A percentile compares a stretch with the other conserved stretches of the same genome.
Evolutionary conservation across 1,140 invertebrate species (phyloP).

Genomic region (Phenacoccus solenopsis): DNA sequence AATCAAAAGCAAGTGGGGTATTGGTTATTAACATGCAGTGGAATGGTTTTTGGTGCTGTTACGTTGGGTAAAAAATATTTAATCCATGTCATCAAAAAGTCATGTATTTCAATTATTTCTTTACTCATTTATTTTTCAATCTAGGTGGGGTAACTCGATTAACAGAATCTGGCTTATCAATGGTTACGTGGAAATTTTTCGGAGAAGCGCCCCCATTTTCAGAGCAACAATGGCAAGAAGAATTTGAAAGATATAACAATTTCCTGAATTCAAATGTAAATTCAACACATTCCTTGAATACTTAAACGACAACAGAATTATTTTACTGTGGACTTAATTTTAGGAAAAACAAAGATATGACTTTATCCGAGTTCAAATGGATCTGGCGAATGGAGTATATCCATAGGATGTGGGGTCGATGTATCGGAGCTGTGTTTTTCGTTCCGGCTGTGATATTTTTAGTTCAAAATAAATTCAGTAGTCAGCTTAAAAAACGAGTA

Average conservation of each 20-base stretch:
- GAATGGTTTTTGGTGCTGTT: slow-evolving; percentile 91
- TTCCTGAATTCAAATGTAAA: slow-evolving; percentile 94
- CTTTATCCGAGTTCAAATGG: slow-evolving; percentile 86
- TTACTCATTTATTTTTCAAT: slow-evolving; percentile 20
- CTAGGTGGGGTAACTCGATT: slow-evolving; percentile 70
- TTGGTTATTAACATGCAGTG: slow-evolving; percentile 83
- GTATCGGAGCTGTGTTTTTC: slow-evolving; percentile 74
- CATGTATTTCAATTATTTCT: slow-evolving; percentile 42
- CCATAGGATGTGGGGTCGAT: slow-evolving; percentile 91
- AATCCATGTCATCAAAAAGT: not conserved
- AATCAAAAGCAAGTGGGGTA: slow-evolving; percentile 61
- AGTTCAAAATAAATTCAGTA: slow-evolving; percentile 59
- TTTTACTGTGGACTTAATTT: not conserved
- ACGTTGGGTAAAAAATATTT: slow-evolving; percentile 44
- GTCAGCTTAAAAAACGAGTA: slow-evolving; percentile 66
- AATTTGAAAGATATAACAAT: slow-evolving; percentile 88
- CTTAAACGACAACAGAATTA: too few relatives aligned
- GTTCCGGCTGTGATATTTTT: slow-evolving; percentile 85
- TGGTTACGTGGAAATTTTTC: slow-evolving; percentile 93
- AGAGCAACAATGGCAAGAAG: slow-evolving; percentile 69
- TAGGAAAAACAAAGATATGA: slow-evolving; percentile 77
- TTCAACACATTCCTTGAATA: not conserved
- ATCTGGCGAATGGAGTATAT: slow-evolving; percentile 99
- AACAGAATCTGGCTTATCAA: slow-evolving; percentile 95
- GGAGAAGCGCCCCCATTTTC: slow-evolving; percentile 76